Percentiles rank a stretch among this genome's conserved stretches.
phyloP scores from a whole-genome alignment of 1,140 invertebrate genomes.

The Linepithema humile region DNA sequence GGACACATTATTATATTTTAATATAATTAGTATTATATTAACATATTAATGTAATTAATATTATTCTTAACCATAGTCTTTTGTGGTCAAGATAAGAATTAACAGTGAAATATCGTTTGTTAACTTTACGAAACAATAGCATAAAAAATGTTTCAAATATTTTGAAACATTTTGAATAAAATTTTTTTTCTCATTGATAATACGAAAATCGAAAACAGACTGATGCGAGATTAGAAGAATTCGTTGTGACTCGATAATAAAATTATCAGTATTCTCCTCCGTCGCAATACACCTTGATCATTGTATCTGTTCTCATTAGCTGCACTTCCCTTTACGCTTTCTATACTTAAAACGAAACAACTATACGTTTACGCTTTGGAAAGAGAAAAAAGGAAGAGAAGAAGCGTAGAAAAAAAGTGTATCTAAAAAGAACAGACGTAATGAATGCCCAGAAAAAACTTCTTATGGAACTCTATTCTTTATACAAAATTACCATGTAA shows the following conservation, averaged over 20 bases:
- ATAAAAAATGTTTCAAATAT: too few relatives aligned
- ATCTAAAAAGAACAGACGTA: constrained; percentile 7
- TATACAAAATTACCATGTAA: constrained; percentile 20
- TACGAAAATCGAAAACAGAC: too few relatives aligned
- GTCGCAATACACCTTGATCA: not conserved
- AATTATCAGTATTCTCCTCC: constrained; percentile 23
- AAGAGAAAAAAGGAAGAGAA: constrained; percentile 37
- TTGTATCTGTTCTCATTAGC: not conserved
- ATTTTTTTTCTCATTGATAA: too few relatives aligned
- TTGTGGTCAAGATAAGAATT: too few relatives aligned
- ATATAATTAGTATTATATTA: too few relatives aligned
- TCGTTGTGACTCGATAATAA: constrained; percentile 17
- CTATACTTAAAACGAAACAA: constrained; percentile 33
- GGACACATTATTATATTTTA: too few relatives aligned
- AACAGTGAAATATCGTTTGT: too few relatives aligned
- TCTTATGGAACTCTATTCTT: constrained; percentile 18
- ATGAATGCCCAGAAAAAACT: constrained; percentile 1
- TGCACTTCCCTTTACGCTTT: constrained; percentile 2
- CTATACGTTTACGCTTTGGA: constrained; percentile 24
- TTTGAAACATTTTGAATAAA: too few relatives aligned
- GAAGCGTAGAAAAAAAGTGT: constrained; percentile 2
- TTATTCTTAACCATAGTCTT: too few relatives aligned
- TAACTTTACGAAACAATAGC: too few relatives aligned
- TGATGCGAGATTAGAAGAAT: too few relatives aligned
- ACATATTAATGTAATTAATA: too few relatives aligned